Conservation (phyloP, 53 echinoderm and acorn worm species). For the Pentamera pediparva region DNA sequence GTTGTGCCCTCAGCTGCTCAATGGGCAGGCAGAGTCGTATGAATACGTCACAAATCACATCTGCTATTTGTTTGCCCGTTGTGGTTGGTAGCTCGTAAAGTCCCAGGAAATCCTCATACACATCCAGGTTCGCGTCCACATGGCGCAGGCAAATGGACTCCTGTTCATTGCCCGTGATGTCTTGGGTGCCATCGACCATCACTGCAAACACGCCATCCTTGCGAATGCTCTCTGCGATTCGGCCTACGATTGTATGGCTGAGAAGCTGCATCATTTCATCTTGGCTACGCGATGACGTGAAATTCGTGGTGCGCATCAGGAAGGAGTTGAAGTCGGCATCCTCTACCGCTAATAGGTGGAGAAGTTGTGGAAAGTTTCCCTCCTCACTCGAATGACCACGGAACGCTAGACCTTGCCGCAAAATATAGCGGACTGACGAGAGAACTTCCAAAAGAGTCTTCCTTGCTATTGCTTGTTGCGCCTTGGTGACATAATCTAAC, state of each 20-base stretch:
- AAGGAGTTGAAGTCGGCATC: not conserved
- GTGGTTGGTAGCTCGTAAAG: constrained; percentile 19
- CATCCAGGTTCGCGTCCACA: constrained; percentile 36
- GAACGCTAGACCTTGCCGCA: constrained; percentile 5
- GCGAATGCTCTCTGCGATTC: not conserved
- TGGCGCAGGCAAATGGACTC: constrained; percentile 41
- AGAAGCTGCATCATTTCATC: not conserved
- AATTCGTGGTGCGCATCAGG: constrained; percentile 13
- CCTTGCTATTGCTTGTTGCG: not conserved
- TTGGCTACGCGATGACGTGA: not conserved
- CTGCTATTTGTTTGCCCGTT: not conserved
- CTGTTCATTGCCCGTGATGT: constrained; percentile 29
- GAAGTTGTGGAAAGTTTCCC: not conserved
- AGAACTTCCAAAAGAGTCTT: not conserved
- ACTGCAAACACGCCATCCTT: not conserved
- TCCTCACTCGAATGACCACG: constrained; percentile 3
- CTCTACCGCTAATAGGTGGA: not conserved
- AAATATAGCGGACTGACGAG: not conserved
- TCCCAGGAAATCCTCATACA: constrained; percentile 44
- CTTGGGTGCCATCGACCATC: constrained; percentile 45
- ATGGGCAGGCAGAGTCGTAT: not conserved
- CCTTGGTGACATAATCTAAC: not conserved
- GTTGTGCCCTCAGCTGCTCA: not conserved
- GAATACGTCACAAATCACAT: not conserved
- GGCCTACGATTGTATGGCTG: constrained; percentile 1